Evolutionary conservation across 1,140 invertebrate genomes (phyloP).

Genomic region (Drosophila parabipectinata): DNA sequence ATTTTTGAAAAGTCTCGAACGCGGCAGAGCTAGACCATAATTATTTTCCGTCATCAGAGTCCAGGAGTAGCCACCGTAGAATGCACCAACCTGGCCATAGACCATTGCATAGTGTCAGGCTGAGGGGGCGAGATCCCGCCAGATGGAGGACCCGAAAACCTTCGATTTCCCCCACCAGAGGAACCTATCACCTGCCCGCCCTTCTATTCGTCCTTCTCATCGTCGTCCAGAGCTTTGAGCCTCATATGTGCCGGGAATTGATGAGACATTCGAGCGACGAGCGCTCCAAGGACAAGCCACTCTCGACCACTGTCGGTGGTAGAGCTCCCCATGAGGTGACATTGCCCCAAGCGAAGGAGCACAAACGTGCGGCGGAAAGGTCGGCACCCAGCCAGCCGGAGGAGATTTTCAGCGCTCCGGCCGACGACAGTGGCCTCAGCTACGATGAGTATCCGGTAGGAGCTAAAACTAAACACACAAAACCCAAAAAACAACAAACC

Average conservation of each 20-base stretch:
- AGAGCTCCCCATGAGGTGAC: slow-evolving; percentile 31
- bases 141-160: background rate
- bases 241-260: slow-evolving; percentile 73
- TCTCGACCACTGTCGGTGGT: slow-evolving; percentile 17
- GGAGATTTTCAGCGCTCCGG: slow-evolving; percentile 73
- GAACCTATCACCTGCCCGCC: slow-evolving; percentile 59
- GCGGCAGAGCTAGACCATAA: slow-evolving; percentile 37
- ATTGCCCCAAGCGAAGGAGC: slow-evolving; percentile 19
- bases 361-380: slow-evolving; percentile 38
- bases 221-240: slow-evolving; percentile 68
- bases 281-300: background rate
- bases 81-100: slow-evolving; percentile 33
- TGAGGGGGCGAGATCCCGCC: slow-evolving; percentile 15
- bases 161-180: background rate
- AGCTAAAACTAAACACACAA: slow-evolving; percentile 1
- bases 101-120: slow-evolving; percentile 27
- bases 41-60: slow-evolving; percentile 30
- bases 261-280: slow-evolving; percentile 49
- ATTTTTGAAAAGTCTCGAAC: slow-evolving; percentile 67
- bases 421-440: slow-evolving; percentile 52
- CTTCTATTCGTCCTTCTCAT: slow-evolving; percentile 64
- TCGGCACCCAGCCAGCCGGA: slow-evolving; percentile 66
- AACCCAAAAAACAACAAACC: slow-evolving; percentile 15
- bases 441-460: slow-evolving; percentile 81
- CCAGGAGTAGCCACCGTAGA: slow-evolving; percentile 7